Evolutionary conservation across 2,797 vertebrate species (phyloP), one percentile per base, ranked within the genome.

Genomic region (Propithecus deckenii): DNA sequence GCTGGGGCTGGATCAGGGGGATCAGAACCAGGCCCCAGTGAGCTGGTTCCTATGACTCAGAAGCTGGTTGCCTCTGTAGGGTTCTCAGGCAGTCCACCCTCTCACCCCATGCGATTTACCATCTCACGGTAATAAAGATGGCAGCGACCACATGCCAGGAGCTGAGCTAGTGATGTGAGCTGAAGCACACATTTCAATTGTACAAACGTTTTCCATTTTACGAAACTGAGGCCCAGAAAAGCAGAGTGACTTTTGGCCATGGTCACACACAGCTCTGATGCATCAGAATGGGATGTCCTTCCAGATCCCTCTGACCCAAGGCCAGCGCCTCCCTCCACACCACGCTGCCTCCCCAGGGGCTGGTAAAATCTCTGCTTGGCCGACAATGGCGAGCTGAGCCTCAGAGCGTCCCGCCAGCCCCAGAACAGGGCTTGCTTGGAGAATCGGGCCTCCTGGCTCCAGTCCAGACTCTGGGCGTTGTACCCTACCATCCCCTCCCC

Each of bases 181-280:
- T 30, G 14, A 67, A 9, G 57, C 41, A 2, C n/a, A 32, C 1
- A 4, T 38, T 86, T 87, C 48, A 71, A 14, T 23, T 78, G 59
- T 43, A 22, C 6, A 30, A 48, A 17, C 50, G 13, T 28, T 84
- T 91, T 84, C 30, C 50, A 50, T 41, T 28, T 69, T 55, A 72
- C 69, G 95, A 96, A 96, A 86, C 69, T 1, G 74, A 94, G 84
- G 57, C 23, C 30, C 32, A 5, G 65, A 43, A 38, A 67, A 86
- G 30, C 50, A 13, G 48, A 23, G 59, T 89, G 94, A 4, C 71
- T 50, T 84, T 43, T 32, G 10, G 38, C 61, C 35, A 8, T 2
- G 20, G 69, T 55, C 74, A 69, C 14, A 15, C 7, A 4, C 5
- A 13, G 50, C 61, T n/a, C 15, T 0, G 30, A 32, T 22, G 74